Evolutionary conservation across 2,888 invertebrate species (phyloP), one percentile per base, ranked within the genome.

Genomic region (Dorcus hopei): DNA sequence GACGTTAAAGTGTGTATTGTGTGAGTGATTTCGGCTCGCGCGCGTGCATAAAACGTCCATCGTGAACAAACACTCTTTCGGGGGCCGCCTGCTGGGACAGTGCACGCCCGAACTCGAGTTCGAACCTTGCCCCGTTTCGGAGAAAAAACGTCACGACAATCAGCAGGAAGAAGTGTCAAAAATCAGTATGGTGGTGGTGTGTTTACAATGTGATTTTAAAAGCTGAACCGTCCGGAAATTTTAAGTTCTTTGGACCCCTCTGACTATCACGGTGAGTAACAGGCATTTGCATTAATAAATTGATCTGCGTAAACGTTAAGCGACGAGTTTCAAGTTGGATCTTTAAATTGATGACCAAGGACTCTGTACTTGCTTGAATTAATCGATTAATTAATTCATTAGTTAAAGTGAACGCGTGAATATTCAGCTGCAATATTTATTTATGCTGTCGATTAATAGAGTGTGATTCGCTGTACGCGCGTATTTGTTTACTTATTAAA

Each of bases 131-230:
- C 26, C 26, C 26, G 26, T 33, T 33, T 33, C 26, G 26, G 6
- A 33, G 26, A 33, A 33, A 33, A 40, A 49, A 49, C 49, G 33
- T 49, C 40, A 14, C 42, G 38, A 39, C 51, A 43, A 53, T 52
- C 57, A 51, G 40, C 50, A 60, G 45, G 53, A 57, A 60, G 60
- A 54, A 58, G 54, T 61, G 61, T 61, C 61, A 61, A 54, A 58
- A 56, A 61, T 57, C 52, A 57, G 53, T 61, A 57, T 57, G 57
- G 54, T 61, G 61, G 58, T 61, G 49, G 54, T 61, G 54, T 61
- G 61, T 61, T 61, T 61, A 61, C 58, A 58, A 58, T 48, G 55
- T 61, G 61, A 54, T 58, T 61, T 49, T 49, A 51, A 40, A 26
- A 55, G 45, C 14, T 45, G 45, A 45, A 11, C 9, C 16, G 7